A percentile compares a stretch with the other conserved stretches of the same genome.
Evolutionary conservation across 2,888 invertebrate genomes (phyloP).

Genomic region (Steromphala cineraria): DNA sequence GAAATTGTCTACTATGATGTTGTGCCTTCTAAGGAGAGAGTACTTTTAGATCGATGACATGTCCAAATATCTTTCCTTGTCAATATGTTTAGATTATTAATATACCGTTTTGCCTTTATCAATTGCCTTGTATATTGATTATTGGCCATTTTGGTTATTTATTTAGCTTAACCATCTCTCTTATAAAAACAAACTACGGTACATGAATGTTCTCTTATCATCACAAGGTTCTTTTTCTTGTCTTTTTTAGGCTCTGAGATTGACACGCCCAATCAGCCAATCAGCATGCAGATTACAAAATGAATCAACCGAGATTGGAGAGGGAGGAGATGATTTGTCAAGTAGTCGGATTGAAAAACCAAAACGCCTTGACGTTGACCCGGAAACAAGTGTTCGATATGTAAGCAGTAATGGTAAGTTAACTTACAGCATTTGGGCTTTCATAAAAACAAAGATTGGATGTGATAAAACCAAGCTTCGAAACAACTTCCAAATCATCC

Average conservation of each 20-base stretch:
- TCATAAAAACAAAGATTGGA: not conserved
- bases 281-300: not conserved
- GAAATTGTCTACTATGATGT: too few species aligned
- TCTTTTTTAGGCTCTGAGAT: not conserved
- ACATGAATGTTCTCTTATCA: too few species aligned
- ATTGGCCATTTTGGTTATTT: too few species aligned
- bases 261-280: not conserved
- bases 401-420: constrained; percentile 83
- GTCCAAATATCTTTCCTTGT: too few species aligned
- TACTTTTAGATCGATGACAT: too few species aligned
- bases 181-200: too few species aligned
- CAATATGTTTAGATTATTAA: not conserved
- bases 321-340: constrained; percentile 16
- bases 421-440: not conserved
- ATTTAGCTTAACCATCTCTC: too few species aligned
- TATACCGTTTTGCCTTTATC: too few species aligned
- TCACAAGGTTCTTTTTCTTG: not conserved
- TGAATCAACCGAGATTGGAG: constrained; percentile 12
- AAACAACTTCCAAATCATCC: too few species aligned
- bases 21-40: too few species aligned
- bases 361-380: constrained; percentile 37
- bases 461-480: too few species aligned
- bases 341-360: not conserved
- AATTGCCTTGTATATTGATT: too few species aligned
- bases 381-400: constrained; percentile 90